These are phyloP conservation scores for Arizona elegans DNA, from an alignment of 2,113 vertebrate genomes.

Conservation along the genomic window DNA sequence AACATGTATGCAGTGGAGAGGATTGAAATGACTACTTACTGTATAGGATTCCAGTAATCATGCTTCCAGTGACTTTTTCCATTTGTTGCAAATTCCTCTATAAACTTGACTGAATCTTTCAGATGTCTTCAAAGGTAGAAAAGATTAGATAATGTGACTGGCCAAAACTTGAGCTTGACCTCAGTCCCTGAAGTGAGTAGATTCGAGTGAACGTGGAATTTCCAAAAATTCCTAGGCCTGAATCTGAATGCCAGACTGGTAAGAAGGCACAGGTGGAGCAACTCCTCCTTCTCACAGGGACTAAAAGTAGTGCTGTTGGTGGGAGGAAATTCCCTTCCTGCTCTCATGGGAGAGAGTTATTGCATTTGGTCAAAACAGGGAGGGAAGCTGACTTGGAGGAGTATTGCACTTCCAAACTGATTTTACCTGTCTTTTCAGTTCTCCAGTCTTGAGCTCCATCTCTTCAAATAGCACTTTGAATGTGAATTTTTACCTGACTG, in stretches of 20 bases:
- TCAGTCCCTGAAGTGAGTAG: not conserved
- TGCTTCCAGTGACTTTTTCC: not conserved
- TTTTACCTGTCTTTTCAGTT: slow-evolving; percentile 64
- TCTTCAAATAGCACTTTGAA: slow-evolving; percentile 69
- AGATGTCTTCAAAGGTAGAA: not conserved
- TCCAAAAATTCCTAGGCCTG: not conserved
- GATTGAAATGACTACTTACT: not conserved
- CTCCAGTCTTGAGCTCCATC: slow-evolving; percentile 48
- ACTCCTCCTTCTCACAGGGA: not conserved
- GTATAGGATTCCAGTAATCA: not conserved
- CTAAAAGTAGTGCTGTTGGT: not conserved
- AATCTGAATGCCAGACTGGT: not conserved
- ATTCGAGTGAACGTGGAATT: not conserved
- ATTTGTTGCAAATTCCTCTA: not conserved
- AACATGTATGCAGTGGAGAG: not conserved
- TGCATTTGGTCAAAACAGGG: not conserved
- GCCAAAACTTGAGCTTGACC: not conserved
- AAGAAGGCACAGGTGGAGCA: not conserved
- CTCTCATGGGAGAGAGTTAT: not conserved
- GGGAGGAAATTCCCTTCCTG: not conserved
- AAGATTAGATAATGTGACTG: not conserved
- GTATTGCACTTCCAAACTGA: slow-evolving; percentile 13
- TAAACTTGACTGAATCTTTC: not conserved
- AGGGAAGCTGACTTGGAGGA: too few species aligned
- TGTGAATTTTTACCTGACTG: slow-evolving; percentile 83